Percentiles rank a stretch among this genome's conserved stretches.
These are phyloP conservation scores for Battus philenor DNA, from an alignment of 1,140 invertebrate genomes.

Conservation along the genomic window DNA sequence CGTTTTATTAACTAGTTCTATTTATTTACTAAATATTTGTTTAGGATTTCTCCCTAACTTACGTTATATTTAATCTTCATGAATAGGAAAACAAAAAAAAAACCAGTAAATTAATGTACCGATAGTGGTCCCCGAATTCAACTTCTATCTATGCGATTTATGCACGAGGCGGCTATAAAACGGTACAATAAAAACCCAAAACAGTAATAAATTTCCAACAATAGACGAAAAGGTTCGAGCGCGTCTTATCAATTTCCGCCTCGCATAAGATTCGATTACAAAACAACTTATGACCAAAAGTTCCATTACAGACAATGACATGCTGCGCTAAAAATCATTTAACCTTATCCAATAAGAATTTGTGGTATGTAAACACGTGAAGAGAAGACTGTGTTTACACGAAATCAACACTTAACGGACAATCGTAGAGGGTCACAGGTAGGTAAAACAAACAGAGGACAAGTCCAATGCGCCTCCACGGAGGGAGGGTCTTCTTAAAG, in stretches of 20 bases:
- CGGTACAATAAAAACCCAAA: constrained; percentile 78
- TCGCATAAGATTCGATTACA: constrained; percentile 65
- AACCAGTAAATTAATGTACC: no score
- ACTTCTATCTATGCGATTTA: constrained; percentile 74
- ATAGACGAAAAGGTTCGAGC: constrained; percentile 75
- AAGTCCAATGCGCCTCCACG: constrained; percentile 41
- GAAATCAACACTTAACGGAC: constrained; percentile 69
- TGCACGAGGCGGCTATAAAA: constrained; percentile 74
- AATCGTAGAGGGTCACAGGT: constrained; percentile 58
- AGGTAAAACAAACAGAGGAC: constrained; percentile 66
- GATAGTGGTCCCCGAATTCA: constrained; percentile 66
- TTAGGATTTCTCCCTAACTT: no score
- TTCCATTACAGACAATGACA: constrained; percentile 22
- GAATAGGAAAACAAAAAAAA: no score
- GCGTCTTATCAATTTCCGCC: constrained; percentile 75
- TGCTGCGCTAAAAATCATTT: constrained; percentile 16
- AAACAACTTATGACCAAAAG: constrained; percentile 69
- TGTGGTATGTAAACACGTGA: constrained; percentile 48
- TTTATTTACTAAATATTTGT: no score
- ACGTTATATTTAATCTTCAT: no score
- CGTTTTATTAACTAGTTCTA: no score
- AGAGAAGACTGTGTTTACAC: constrained; percentile 57
- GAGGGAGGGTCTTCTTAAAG: constrained; percentile 60
- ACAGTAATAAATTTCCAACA: constrained; percentile 77
- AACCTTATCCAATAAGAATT: constrained; percentile 36